Evolutionary conservation across 2,113 vertebrate genomes (phyloP).

Genomic region (Hydropotes inermis): DNA sequence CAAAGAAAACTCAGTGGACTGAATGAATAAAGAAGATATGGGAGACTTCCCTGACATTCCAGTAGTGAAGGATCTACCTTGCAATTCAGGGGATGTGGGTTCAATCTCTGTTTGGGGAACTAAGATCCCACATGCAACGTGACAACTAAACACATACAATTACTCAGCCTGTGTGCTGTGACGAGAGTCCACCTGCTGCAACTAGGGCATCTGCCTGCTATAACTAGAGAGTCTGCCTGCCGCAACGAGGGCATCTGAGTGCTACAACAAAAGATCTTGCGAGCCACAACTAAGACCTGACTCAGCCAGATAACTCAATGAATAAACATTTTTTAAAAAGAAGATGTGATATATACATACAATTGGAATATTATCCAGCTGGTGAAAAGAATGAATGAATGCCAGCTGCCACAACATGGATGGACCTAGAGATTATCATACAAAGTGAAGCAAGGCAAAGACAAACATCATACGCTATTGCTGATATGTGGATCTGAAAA

Average conservation of each 20-base stretch:
- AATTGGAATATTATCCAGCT: not conserved
- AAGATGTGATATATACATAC: not conserved
- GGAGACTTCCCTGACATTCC: not conserved
- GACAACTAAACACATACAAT: not conserved
- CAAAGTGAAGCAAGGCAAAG: not conserved
- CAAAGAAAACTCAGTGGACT: not conserved
- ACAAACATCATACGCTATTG: not conserved
- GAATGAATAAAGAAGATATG: not conserved
- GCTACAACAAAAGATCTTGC: not conserved
- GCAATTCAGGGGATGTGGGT: not conserved
- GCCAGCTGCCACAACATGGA: not conserved
- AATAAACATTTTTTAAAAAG: not conserved
- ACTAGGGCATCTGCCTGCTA: fast-evolving
- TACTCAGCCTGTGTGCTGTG: fast-evolving
- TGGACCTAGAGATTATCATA: not conserved
- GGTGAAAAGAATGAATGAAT: not conserved
- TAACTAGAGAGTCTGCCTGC: not conserved
- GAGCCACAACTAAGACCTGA: not conserved
- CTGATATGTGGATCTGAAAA: not conserved
- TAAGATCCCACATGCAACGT: not conserved
- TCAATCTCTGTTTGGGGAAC: not conserved
- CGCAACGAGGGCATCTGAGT: not conserved
- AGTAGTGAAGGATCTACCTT: not conserved
- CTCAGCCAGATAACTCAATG: not conserved
- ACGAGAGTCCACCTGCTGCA: fast-evolving